These are phyloP conservation scores for Crenichthys baileyi DNA, from an alignment of 2,797 vertebrate genomes.

Conservation along the genomic window DNA sequence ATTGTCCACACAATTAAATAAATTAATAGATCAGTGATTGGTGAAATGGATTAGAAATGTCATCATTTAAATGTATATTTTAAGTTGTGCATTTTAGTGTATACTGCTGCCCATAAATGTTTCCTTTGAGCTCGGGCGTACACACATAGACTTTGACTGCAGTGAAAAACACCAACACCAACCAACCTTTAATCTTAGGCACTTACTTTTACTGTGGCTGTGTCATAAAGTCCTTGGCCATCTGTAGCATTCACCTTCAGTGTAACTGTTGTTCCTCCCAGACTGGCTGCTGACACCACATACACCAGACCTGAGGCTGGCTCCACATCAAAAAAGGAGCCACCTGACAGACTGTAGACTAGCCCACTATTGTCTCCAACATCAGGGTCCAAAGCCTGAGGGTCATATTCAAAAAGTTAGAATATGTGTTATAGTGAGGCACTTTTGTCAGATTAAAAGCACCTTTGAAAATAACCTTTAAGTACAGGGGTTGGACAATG, in stretches of 20 bases:
- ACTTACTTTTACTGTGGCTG: slow-evolving; percentile 70
- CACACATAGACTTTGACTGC: too few relatives aligned
- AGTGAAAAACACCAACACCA: neutral
- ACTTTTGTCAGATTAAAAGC: neutral
- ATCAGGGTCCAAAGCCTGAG: slow-evolving; percentile 82
- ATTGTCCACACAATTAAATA: too few relatives aligned
- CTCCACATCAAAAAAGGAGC: slow-evolving; percentile 69
- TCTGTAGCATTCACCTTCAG: slow-evolving; percentile 76
- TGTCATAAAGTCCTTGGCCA: slow-evolving; percentile 53
- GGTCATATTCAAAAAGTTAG: neutral
- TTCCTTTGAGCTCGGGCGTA: too few relatives aligned
- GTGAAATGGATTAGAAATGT: too few relatives aligned
- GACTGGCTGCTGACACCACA: slow-evolving; percentile 66
- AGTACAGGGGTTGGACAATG: too few relatives aligned
- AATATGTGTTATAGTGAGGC: neutral
- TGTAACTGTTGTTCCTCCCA: slow-evolving; percentile 22
- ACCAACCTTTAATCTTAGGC: neutral
- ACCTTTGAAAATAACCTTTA: neutral
- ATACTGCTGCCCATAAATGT: too few relatives aligned
- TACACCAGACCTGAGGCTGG: slow-evolving; percentile 78
- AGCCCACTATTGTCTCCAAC: slow-evolving; percentile 62
- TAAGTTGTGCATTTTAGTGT: too few relatives aligned
- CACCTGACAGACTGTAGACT: slow-evolving; percentile 72
- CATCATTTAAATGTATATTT: too few relatives aligned
- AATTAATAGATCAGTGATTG: too few relatives aligned